Percentiles rank a stretch among this genome's conserved stretches.
These are phyloP conservation scores for Sminthopsis crassicaudata DNA, from an alignment of 2,113 vertebrate species.

Conservation along the genomic window DNA sequence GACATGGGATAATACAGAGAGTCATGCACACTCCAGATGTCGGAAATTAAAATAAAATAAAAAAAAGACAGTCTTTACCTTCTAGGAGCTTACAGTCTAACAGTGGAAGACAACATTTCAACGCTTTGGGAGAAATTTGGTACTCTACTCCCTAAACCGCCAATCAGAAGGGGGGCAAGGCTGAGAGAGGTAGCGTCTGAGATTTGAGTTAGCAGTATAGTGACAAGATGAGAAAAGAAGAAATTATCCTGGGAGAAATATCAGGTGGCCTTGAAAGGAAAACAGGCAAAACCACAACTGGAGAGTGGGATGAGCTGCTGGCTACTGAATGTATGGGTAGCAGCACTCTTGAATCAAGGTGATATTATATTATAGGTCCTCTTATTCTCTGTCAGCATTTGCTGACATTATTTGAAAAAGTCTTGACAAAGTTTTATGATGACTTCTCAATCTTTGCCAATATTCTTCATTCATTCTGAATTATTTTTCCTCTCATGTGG, in stretches of 20 bases:
- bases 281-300: neutral
- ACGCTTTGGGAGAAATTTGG: neutral
- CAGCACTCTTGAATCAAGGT: neutral
- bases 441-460: too few species aligned
- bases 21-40: neutral
- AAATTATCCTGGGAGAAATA: neutral
- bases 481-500: too few species aligned
- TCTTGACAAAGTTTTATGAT: neutral
- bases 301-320: neutral
- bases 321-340: neutral
- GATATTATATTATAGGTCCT: neutral
- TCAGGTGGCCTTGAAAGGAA: neutral
- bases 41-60: neutral
- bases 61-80: neutral
- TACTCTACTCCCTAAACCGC: neutral
- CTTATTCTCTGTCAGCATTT: slow-evolving; percentile 3
- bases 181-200: neutral
- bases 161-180: neutral
- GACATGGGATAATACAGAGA: neutral
- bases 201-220: too few species aligned
- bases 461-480: too few species aligned
- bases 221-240: too few species aligned
- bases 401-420: slow-evolving; percentile 23
- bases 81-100: neutral
- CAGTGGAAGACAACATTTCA: neutral